Evolutionary conservation across 2,888 invertebrate genomes (phyloP).

Genomic region (Cantharis rufa): DNA sequence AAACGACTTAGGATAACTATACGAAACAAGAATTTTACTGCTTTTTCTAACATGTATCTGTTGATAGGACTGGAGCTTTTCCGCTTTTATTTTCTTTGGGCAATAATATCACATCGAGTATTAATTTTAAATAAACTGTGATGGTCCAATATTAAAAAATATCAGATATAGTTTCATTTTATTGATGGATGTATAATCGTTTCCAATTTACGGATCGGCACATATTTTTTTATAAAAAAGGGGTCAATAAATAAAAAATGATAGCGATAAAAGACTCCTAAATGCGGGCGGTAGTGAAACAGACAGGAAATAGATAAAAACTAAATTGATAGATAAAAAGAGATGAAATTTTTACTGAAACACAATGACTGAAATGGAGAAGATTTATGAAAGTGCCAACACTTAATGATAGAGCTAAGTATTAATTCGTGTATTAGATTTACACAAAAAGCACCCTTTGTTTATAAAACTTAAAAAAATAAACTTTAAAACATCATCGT

Average conservation of each 20-base stretch:
- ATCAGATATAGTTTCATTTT: neutral
- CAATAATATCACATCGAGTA: neutral
- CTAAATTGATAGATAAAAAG: conserved; percentile 44
- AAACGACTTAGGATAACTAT: conserved; percentile 25
- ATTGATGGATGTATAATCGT: neutral
- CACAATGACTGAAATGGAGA: conserved; percentile 39
- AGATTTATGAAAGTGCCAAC: conserved; percentile 47
- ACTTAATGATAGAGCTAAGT: conserved; percentile 44
- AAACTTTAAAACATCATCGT: neutral
- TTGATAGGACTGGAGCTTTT: neutral
- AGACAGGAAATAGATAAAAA: conserved; percentile 44
- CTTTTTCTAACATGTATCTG: neutral
- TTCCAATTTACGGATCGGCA: conserved; percentile 32
- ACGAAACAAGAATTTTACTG: conserved; percentile 4
- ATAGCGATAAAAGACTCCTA: conserved; percentile 34
- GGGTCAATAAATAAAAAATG: conserved; percentile 35
- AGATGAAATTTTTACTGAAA: conserved; percentile 34
- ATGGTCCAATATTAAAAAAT: neutral
- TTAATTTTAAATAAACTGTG: neutral
- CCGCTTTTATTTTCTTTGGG: neutral
- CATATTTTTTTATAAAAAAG: conserved; percentile 32
- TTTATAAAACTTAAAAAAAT: neutral
- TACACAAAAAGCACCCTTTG: neutral
- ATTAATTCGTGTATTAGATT: conserved; percentile 35
- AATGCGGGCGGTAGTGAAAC: conserved; percentile 40